Evolutionary conservation across 2,113 vertebrate species (phyloP), one percentile per base, ranked within the genome.

Genomic region (Megaleporinus macrocephalus): DNA sequence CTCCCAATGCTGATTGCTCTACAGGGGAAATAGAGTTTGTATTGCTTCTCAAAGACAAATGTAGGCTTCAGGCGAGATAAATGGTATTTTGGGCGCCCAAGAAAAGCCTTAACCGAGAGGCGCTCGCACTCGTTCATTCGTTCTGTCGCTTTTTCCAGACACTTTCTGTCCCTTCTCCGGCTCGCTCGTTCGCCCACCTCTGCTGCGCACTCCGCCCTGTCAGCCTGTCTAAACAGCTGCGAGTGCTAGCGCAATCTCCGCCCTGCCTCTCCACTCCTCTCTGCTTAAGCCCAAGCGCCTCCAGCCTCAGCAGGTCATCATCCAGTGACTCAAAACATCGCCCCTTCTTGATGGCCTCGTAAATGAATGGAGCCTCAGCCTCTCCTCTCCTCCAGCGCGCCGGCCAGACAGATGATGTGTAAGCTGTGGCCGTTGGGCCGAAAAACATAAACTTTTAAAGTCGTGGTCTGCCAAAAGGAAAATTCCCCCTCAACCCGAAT

Each of bases 21-120:
- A 85, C 83, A 63, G 87, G 85, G 91, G 90, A 93, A 92, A 93
- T 91, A 85, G 92, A 92, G 87, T 91, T 91, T 90, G 90, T 92
- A 89, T 92, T 93, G 91, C 92, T 93, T 92, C 89, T 91, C 83
- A 51, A 86, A 91, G 92, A 93, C 90, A 90, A 92, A 93, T 92
- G 88, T 88, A 76, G 83, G 85, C 88, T 89, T 70, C 89, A 22
- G 82, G 87, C 80, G 71, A 89, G 88, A 92, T 88, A 88, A 91
- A 91, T 90, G 88, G 83, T 86, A 85, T 90, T 91, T 92, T 84
- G 72, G 61, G 69, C 26, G 27, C 71, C 73, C 68, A 83, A 88
- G 85, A 86, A 62, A 91, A 85, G 85, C 81, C 26, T 59, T 81
- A 85, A 82, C 86, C 82, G 74, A 88, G 86, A 88, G 85, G 81